Evolutionary conservation across 2,113 vertebrate species (phyloP).

Genomic region (Dicentrarchus labrax): DNA sequence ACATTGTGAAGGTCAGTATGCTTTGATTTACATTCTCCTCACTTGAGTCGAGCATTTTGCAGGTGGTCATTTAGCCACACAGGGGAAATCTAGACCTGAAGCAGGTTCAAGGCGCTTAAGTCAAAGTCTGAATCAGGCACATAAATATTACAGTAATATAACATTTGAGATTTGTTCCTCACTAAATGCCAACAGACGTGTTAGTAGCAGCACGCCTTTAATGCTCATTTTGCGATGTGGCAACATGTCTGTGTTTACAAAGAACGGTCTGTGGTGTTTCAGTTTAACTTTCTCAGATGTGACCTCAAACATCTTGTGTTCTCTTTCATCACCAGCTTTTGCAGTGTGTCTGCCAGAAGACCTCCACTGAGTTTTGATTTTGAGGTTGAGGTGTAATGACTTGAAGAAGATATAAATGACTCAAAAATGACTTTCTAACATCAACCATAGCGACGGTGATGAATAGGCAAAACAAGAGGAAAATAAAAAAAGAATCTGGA

Average conservation of each 20-base stretch:
- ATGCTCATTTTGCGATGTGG: constrained; percentile 40
- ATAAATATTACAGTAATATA: constrained; percentile 34
- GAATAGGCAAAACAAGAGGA: constrained; percentile 46
- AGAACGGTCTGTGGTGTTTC: constrained; percentile 39
- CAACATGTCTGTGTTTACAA: constrained; percentile 53
- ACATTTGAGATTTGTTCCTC: constrained; percentile 27
- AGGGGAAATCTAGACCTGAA: constrained; percentile 30
- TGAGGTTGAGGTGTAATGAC: constrained; percentile 70
- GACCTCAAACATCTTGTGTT: constrained; percentile 48
- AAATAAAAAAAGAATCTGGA: constrained; percentile 27
- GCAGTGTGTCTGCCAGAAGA: constrained; percentile 60
- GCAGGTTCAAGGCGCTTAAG: constrained; percentile 4
- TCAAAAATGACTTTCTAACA: constrained; percentile 60
- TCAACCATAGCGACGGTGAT: constrained; percentile 49
- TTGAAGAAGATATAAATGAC: constrained; percentile 64
- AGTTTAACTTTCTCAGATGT: constrained; percentile 35
- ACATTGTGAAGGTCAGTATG: not conserved
- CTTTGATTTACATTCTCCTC: constrained; percentile 40
- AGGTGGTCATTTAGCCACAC: constrained; percentile 26
- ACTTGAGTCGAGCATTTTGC: not conserved
- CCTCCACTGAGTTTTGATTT: constrained; percentile 63
- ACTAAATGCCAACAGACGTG: constrained; percentile 23
- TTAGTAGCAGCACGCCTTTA: constrained; percentile 32
- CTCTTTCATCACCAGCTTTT: constrained; percentile 50
- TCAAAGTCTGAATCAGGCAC: constrained; percentile 25